Base-by-base conservation (phyloP, 2,888 invertebrate species). In the Rotaria magnacalcarata region DNA sequence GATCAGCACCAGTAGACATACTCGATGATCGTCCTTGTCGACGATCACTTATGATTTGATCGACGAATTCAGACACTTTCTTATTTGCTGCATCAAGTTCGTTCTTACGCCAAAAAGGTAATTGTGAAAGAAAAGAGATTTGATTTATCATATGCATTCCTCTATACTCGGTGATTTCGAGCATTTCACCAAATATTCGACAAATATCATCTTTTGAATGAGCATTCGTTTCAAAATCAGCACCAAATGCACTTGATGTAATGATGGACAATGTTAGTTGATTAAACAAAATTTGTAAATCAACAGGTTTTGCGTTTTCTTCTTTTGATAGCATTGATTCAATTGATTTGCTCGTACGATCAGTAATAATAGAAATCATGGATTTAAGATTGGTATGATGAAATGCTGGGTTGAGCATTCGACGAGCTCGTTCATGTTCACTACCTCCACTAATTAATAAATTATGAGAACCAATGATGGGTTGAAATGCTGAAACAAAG, bases 331-430 rank as follows among this genome's bases (percentile, higher is more conserved):
- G 3, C 24, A 41, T 8, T 16, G 41, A 24, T 21, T 41, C 43
- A 24, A 75, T 75, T 24, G 75, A 24, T 10, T 41, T n/a, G 8
- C 24, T 24, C 4, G 75, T 75, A 24, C 14, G 43, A 43, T 47
- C 47, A 43, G 21, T 47, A 21, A 75, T 75, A 43, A 75, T 75
- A 8, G 75, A 75, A 0, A 47, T 14, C 75, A 75, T 75, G 2
- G 75, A 75, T 43, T 75, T 41, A 10, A 75, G 21, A 47, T 21
- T 75, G 5, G 24, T 7, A 43, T 43, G 47, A 75, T 75, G 47
- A 24, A 75, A 75, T 16, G 75, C 75, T 21, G 75, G 75, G 47
- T 75, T 75, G 8, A 75, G 24, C 75, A 75, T 75, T 75, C 47
- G 41, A 24, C 75, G 41, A 21, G 75, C 41, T 24, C 75, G 41